Conservation (phyloP, 2,888 invertebrate genomes). For the Agrypnus murinus region DNA sequence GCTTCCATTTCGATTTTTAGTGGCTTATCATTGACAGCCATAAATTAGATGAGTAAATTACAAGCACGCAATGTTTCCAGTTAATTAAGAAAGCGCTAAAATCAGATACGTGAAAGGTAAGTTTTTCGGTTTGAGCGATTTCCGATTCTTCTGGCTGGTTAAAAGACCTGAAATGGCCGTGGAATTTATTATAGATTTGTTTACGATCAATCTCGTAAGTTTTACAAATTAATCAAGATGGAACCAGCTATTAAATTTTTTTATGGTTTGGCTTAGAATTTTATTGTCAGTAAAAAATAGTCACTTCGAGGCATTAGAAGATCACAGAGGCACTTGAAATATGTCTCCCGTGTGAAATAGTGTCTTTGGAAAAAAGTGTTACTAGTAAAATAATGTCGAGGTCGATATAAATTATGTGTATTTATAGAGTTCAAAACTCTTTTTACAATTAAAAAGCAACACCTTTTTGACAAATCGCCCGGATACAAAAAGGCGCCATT, state of each 20-base stretch:
- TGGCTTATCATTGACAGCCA: conserved; percentile 3
- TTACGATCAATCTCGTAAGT: conserved; percentile 45
- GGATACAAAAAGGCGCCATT: no score
- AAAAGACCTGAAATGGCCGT: conserved; percentile 26
- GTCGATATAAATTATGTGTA: no score
- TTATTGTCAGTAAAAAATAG: conserved; percentile 44
- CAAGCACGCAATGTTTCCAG: conserved; percentile 31
- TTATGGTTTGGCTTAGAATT: conserved; percentile 37
- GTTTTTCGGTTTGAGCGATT: conserved; percentile 17
- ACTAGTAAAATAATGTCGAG: background rate
- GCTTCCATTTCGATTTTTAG: conserved; percentile 7
- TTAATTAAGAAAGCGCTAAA: conserved; percentile 35
- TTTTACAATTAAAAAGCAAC: no score
- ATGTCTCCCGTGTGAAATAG: background rate
- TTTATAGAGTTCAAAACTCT: no score
- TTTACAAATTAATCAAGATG: conserved; percentile 50
- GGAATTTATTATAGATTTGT: conserved; percentile 43
- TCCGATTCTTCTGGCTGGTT: conserved; percentile 24
- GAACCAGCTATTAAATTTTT: conserved; percentile 40
- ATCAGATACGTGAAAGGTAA: conserved; percentile 37
- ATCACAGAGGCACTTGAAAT: background rate
- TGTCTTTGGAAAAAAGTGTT: conserved; percentile 14
- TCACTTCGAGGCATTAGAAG: conserved; percentile 6
- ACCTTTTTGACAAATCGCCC: no score
- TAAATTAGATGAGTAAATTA: conserved; percentile 23